Conservation (phyloP, 2,888 invertebrate genomes). For the Trypoxylon attenuatum region DNA sequence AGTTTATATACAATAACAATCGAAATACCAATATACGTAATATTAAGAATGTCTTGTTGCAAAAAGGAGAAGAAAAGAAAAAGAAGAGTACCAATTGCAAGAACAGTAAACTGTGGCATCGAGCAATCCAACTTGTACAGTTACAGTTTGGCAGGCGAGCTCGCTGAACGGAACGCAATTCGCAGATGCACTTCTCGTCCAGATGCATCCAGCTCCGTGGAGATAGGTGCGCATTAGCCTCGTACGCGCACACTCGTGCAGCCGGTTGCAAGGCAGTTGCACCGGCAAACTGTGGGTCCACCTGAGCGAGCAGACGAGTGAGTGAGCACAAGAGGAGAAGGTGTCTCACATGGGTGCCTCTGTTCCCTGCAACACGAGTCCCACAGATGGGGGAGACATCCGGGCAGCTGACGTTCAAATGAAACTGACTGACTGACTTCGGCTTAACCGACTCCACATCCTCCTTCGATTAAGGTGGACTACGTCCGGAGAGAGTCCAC, state of each 20-base stretch:
- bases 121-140: not conserved
- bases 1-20: no score
- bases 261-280: not conserved
- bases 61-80: no score
- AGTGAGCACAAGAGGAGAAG: constrained; percentile 67
- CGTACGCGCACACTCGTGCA: constrained; percentile 22
- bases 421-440: constrained; percentile 73
- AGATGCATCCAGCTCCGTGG: constrained; percentile 48
- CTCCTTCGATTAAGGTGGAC: constrained; percentile 74
- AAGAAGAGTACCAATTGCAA: not conserved
- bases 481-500: constrained; percentile 66
- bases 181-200: constrained; percentile 47
- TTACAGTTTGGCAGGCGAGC: constrained; percentile 7
- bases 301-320: constrained; percentile 65
- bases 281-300: constrained; percentile 60
- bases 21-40: no score
- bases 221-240: constrained; percentile 50
- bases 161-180: constrained; percentile 9
- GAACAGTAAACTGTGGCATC: no score
- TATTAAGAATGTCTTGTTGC: no score
- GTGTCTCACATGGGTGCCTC: constrained; percentile 74
- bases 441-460: constrained; percentile 75
- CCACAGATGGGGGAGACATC: constrained; percentile 74
- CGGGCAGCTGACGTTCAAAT: constrained; percentile 74
- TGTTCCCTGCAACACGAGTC: constrained; percentile 71